A percentile compares a stretch with the other conserved stretches of the same genome.
Conservation (phyloP, 2,888 invertebrate species). For the Parthenolecanium corni region DNA sequence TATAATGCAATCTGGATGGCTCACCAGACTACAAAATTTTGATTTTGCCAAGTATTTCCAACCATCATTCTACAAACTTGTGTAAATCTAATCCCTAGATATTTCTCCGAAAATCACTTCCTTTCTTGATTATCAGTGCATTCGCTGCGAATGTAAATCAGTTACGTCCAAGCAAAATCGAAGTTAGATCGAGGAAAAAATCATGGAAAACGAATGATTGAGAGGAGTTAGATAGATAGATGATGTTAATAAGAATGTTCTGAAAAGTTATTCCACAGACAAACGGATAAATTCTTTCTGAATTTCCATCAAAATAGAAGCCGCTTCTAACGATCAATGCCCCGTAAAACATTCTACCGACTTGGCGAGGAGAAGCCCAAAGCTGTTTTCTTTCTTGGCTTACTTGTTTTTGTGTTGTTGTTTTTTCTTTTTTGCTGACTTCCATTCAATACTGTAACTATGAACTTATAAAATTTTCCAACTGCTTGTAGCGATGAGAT, state of each 20-base stretch:
- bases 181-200: too few relatives aligned
- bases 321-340: slow-evolving; percentile 24
- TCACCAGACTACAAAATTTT: too few relatives aligned
- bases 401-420: slow-evolving; percentile 14
- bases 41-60: too few relatives aligned
- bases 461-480: slow-evolving; percentile 17
- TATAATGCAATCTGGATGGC: too few relatives aligned
- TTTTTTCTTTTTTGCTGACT: slow-evolving; percentile 4
- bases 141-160: too few relatives aligned
- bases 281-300: slow-evolving; percentile 27
- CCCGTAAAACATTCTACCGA: slow-evolving; percentile 10
- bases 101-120: too few relatives aligned
- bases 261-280: slow-evolving; percentile 22
- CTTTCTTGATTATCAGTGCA: too few relatives aligned
- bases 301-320: slow-evolving; percentile 29
- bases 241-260: slow-evolving; percentile 28
- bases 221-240: slow-evolving; percentile 6
- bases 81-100: too few relatives aligned
- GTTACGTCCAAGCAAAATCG: too few relatives aligned
- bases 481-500: slow-evolving; percentile 17
- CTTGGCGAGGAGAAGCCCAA: not conserved
- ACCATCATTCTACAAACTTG: too few relatives aligned
- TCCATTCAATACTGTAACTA: slow-evolving; percentile 17
- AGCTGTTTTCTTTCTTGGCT: not conserved
- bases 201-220: not conserved